phyloP scores from a whole-genome alignment of 2,113 vertebrate genomes.

The Bufo gargarizans region DNA sequence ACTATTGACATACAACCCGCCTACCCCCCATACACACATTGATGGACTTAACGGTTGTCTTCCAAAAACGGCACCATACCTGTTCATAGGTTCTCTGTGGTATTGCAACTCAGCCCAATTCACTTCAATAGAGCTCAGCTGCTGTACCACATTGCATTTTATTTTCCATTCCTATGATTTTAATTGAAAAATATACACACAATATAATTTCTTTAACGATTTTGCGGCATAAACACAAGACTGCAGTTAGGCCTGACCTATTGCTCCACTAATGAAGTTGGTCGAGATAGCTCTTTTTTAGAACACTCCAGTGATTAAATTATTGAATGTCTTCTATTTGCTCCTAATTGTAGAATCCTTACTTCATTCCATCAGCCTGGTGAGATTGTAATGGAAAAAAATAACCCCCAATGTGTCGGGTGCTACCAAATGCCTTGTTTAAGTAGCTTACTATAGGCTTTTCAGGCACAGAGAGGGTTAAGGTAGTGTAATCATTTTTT shows the following conservation, averaged over 20 bases:
- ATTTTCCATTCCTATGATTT: not conserved
- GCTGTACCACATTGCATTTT: not conserved
- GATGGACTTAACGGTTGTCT: too few relatives aligned
- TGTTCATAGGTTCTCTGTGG: too few relatives aligned
- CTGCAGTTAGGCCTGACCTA: not conserved
- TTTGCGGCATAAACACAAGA: not conserved
- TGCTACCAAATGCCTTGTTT: not conserved
- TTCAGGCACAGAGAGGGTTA: conserved; percentile 9
- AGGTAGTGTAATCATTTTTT: conserved; percentile 50
- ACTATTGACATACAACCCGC: too few relatives aligned
- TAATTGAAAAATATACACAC: not conserved
- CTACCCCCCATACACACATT: too few relatives aligned
- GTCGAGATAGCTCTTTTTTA: conserved; percentile 14
- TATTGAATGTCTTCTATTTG: conserved; percentile 31
- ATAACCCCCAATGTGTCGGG: not conserved
- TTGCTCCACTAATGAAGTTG: conserved; percentile 28
- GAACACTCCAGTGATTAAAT: conserved; percentile 32
- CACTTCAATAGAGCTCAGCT: too few relatives aligned
- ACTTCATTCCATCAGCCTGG: conserved; percentile 38
- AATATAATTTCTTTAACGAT: not conserved
- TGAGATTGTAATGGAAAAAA: conserved; percentile 16
- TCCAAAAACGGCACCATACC: too few relatives aligned
- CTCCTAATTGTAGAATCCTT: conserved; percentile 43
- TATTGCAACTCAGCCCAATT: too few relatives aligned
- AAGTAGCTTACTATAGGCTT: too few relatives aligned